Evolutionary conservation across 2,113 vertebrate genomes (phyloP).

Genomic region (Tylochromis polylepis): DNA sequence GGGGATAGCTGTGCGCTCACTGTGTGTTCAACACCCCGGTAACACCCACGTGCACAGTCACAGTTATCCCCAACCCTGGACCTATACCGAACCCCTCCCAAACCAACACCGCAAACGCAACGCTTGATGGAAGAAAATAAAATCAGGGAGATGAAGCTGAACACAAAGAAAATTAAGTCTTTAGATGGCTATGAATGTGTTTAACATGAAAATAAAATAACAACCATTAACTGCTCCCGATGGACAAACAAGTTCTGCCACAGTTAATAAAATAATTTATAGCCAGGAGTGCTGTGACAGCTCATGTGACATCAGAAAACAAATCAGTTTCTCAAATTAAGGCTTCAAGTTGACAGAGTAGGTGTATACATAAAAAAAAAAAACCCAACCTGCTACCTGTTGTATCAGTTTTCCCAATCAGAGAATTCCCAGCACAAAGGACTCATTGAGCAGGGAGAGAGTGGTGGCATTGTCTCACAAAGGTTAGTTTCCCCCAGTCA

Average conservation of each 20-base stretch:
- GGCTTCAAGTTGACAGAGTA: constrained; percentile 4
- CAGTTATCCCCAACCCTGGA: background rate
- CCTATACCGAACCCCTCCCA: background rate
- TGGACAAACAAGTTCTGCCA: background rate
- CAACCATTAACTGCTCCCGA: background rate
- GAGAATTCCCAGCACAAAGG: constrained; percentile 74
- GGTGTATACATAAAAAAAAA: constrained; percentile 31
- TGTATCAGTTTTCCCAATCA: constrained; percentile 76
- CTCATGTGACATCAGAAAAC: constrained; percentile 26
- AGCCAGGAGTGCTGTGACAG: background rate
- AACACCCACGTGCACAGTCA: background rate
- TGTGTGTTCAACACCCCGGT: constrained; percentile 14
- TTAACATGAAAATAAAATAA: fast-evolving
- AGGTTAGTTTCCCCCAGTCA: constrained; percentile 74
- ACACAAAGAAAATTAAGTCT: background rate
- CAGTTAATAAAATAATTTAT: background rate
- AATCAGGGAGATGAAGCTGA: background rate
- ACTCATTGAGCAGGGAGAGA: constrained; percentile 77
- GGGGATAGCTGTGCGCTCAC: constrained; percentile 25
- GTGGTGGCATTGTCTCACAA: constrained; percentile 77
- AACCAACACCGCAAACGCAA: background rate
- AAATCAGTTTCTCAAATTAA: constrained; percentile 39
- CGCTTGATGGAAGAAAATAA: background rate
- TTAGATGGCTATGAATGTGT: background rate
- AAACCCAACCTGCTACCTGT: constrained; percentile 63